Conservation (phyloP, 37 sponge, comb jelly and placozoan species). For the Haliclona indistincta region DNA sequence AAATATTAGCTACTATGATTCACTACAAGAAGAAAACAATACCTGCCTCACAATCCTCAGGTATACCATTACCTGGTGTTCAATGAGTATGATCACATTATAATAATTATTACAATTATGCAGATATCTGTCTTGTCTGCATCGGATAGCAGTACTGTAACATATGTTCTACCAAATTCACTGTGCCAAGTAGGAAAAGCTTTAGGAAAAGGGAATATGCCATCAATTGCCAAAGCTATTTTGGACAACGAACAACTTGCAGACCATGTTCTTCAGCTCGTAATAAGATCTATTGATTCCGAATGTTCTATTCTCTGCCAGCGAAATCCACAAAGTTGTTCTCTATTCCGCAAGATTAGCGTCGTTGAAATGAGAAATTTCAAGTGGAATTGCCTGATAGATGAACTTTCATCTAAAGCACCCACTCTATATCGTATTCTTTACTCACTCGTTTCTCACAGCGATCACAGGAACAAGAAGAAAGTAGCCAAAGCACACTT, state of each 20-base stretch:
- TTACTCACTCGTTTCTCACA: neutral
- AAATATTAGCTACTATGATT: conserved; percentile 82
- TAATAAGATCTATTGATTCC: neutral
- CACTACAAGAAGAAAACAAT: conserved; percentile 66
- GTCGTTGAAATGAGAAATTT: neutral
- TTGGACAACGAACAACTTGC: neutral
- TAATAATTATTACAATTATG: no score
- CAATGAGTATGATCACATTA: no score
- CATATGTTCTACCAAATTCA: no score
- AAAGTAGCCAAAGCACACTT: conserved; percentile 6
- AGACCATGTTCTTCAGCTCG: neutral
- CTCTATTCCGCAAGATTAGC: no score
- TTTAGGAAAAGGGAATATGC: neutral
- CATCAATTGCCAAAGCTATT: neutral
- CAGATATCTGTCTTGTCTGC: no score
- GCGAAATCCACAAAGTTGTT: neutral
- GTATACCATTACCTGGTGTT: no score
- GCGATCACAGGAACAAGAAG: conserved; percentile 21
- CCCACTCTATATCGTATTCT: conserved; percentile 1
- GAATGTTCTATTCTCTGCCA: conserved; percentile 20
- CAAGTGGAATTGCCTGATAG: neutral
- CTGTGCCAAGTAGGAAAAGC: no score
- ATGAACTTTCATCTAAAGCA: conserved; percentile 13
- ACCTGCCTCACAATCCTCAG: conserved; percentile 62
- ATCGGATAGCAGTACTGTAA: no score